Conservation (phyloP, 2,888 invertebrate genomes). For the Frankliniella fusca region DNA sequence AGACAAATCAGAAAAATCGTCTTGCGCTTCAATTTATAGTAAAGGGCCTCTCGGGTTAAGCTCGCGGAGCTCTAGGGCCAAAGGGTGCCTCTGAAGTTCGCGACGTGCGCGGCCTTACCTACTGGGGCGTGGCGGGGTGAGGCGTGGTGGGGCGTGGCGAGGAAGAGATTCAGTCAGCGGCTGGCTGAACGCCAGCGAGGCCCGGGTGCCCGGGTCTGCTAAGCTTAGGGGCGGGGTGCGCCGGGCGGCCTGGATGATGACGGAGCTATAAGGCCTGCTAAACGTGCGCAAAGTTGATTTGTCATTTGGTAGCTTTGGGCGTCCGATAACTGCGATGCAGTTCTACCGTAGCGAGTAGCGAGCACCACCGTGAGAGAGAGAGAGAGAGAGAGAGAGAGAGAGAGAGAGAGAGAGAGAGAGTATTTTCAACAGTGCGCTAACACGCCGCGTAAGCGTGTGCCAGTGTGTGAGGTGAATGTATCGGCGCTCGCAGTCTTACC, state of each 20-base stretch:
- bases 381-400: neutral
- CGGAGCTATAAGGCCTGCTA: neutral
- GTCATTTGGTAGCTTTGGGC: neutral
- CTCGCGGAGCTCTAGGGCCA: neutral
- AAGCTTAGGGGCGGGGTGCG: neutral
- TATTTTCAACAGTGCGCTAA: neutral
- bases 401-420: neutral
- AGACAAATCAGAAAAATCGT: too few species aligned
- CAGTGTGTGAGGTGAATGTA: neutral
- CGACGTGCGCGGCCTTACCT: neutral
- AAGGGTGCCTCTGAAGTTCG: neutral
- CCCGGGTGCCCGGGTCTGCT: neutral
- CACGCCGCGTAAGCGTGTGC: neutral
- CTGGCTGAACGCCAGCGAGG: neutral
- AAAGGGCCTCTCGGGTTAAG: too few species aligned
- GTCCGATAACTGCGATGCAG: neutral
- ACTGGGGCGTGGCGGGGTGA: neutral
- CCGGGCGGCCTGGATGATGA: neutral
- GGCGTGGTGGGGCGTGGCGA: neutral
- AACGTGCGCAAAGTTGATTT: neutral
- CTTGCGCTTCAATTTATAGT: too few species aligned
- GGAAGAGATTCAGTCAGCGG: neutral
- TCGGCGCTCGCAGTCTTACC: too few species aligned
- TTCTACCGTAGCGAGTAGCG: neutral
- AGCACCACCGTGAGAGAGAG: neutral